Conservation (phyloP, 2,113 vertebrate genomes). For the Amphiprion ocellaris region DNA sequence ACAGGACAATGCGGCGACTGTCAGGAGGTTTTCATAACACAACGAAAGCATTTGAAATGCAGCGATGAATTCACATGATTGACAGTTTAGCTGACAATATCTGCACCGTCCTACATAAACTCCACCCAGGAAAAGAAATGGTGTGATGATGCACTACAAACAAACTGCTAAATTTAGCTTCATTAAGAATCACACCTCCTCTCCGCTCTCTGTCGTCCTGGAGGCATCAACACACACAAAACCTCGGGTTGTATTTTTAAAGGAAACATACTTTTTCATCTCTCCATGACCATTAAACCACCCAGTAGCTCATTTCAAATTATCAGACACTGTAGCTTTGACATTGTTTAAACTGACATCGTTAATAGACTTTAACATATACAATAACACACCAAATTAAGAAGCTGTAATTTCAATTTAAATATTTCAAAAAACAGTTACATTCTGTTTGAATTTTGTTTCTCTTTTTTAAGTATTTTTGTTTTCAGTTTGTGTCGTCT, state of each 20-base stretch:
- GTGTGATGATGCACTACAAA: constrained; percentile 21
- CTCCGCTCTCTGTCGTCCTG: background rate
- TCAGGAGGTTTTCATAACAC: constrained; percentile 17
- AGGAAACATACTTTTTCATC: constrained; percentile 23
- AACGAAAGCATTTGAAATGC: constrained; percentile 21
- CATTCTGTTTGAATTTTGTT: too few relatives aligned
- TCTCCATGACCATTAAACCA: background rate
- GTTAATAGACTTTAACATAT: too few relatives aligned
- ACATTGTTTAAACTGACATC: too few relatives aligned
- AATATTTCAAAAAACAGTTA: too few relatives aligned
- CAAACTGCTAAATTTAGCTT: constrained; percentile 37
- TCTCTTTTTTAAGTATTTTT: too few relatives aligned
- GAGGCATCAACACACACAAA: constrained; percentile 58
- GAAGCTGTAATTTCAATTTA: too few relatives aligned
- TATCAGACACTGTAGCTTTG: too few relatives aligned
- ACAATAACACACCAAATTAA: too few relatives aligned
- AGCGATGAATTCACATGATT: background rate
- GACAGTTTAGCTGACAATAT: constrained; percentile 8
- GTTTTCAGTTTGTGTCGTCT: too few relatives aligned
- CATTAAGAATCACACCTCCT: background rate
- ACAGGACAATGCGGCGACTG: constrained; percentile 24
- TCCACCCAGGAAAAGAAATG: background rate
- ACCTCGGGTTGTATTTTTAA: background rate
- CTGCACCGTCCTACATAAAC: background rate
- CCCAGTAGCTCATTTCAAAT: too few relatives aligned